phyloP scores from a whole-genome alignment of 1,140 invertebrate species.

The Drosophila auraria region DNA sequence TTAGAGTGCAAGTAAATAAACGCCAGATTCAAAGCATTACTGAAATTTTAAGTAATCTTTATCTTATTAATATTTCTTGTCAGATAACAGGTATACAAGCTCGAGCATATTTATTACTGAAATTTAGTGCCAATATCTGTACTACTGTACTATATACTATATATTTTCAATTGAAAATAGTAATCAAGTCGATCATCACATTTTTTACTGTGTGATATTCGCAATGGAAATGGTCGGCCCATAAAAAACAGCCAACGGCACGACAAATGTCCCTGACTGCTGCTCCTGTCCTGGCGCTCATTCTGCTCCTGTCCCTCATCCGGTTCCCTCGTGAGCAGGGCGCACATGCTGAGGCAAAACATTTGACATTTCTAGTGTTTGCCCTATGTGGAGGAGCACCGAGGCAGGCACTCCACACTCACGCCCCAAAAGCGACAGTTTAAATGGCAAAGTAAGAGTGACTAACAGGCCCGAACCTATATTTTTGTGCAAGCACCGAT shows the following conservation, averaged over 20 bases:
- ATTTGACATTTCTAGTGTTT: constrained; percentile 70
- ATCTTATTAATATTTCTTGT: too few species aligned
- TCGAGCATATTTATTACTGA: too few species aligned
- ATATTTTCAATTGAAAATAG: background rate
- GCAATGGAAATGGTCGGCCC: constrained; percentile 21
- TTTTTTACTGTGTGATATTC: constrained; percentile 17
- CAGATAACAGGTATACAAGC: too few species aligned
- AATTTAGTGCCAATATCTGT: too few species aligned
- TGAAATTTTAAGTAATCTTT: too few species aligned
- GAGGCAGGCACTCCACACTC: constrained; percentile 24
- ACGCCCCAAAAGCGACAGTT: constrained; percentile 34
- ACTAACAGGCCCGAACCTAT: constrained; percentile 22
- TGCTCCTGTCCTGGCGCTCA: constrained; percentile 28
- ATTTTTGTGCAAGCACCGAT: constrained; percentile 32
- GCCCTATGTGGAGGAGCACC: constrained; percentile 27
- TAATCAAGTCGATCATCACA: background rate
- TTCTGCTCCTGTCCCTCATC: constrained; percentile 16
- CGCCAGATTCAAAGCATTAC: too few species aligned
- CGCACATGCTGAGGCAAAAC: constrained; percentile 50
- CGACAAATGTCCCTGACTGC: constrained; percentile 53
- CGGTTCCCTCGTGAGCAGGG: constrained; percentile 5
- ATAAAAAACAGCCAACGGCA: constrained; percentile 55
- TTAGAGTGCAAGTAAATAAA: too few species aligned
- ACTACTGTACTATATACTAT: too few species aligned
- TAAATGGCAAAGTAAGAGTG: constrained; percentile 59